These are phyloP conservation scores for honey bee (Apis mellifera) DNA, from an alignment of 1,140 invertebrate species.

Conservation along the genomic window Amel_HAv3.1 CM009939.2:2610001-2610500, in stretches of 20 bases:
- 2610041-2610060: no score
- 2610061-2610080: no score
- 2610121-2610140: no score
- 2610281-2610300: slow-evolving; percentile 4
- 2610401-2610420: neutral
- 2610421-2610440: neutral
- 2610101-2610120: no score
- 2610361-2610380: neutral
- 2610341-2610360: neutral
- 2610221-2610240: no score
- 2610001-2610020: no score
- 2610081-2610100: no score
- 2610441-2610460: neutral
- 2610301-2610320: neutral
- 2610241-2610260: neutral
- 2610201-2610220: no score
- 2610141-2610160: no score
- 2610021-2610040: no score
- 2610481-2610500: slow-evolving; percentile 22
- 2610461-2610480: slow-evolving; percentile 20
- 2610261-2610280: neutral
- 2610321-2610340: neutral
- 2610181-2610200: no score
- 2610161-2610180: no score
- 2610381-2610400: slow-evolving; percentile 9